phyloP scores from a whole-genome alignment of 2,888 invertebrate species.

The Lydus trimaculatus region DNA sequence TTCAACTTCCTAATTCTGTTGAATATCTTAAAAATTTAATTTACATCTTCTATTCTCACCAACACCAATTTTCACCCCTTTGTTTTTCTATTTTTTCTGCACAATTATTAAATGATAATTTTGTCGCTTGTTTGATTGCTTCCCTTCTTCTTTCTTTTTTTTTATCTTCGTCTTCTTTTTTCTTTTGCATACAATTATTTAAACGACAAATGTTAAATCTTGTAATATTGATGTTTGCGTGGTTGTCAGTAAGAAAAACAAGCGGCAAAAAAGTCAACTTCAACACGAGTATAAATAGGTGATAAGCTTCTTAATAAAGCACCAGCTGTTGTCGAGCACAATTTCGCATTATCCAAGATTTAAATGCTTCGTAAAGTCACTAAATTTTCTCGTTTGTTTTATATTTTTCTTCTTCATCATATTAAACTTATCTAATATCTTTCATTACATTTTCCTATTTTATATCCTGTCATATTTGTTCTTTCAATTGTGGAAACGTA shows the following conservation, averaged over 20 bases:
- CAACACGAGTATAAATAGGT: conserved; percentile 46
- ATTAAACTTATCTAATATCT: not conserved
- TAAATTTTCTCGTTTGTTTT: conserved; percentile 24
- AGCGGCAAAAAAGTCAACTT: conserved; percentile 39
- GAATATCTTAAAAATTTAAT: not conserved
- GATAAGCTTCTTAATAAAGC: conserved; percentile 48
- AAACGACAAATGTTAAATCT: not conserved
- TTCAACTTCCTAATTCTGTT: not conserved
- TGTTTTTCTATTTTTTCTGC: conserved; percentile 14
- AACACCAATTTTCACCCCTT: not conserved
- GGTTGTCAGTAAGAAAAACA: conserved; percentile 27
- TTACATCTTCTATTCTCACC: not conserved
- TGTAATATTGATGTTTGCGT: conserved; percentile 7
- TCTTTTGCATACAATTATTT: not conserved
- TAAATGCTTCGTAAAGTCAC: conserved; percentile 36
- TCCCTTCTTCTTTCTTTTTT: conserved; percentile 14
- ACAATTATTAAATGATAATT: conserved; percentile 10
- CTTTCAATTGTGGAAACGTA: not conserved
- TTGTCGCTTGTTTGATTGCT: conserved; percentile 13
- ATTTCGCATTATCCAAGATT: conserved; percentile 45
- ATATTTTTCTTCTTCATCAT: not conserved
- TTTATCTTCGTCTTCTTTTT: not conserved
- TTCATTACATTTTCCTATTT: not conserved
- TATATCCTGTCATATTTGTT: not conserved
- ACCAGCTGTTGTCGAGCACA: conserved; percentile 48